Base-by-base conservation (phyloP, 2,113 vertebrate species). In the Thomomys bottae region DNA sequence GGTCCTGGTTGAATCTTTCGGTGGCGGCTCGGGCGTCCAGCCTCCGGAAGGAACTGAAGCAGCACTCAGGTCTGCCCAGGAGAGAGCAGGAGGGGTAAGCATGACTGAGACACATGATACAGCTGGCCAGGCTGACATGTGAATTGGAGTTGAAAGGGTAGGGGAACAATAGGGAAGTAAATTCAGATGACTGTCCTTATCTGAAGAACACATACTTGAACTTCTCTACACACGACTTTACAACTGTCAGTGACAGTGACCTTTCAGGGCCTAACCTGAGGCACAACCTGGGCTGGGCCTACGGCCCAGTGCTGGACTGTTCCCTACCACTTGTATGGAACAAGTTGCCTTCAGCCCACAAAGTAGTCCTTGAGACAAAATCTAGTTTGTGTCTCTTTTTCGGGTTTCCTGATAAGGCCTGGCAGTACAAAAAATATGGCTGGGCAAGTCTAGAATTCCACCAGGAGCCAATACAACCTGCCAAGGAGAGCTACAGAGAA, bases 31-130 rank as follows among this genome's bases (percentile, higher is more conserved):
- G 99, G 87, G 99, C 99, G 32, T 99, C 99, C 96, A 99, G 97
- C 34, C 99, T 98, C 96, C 99, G 98, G 96, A 99, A 99, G 80
- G 99, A 99, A 90, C 99, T 99, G 61, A 99, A 99, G 95, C 99
- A 99, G 95, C 99, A 99, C 83, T 99, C 99, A 0, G 99, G 99
- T 92, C 99, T 99, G 97, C 11, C 3, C 64, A 80, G 93, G 66
- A 95, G 6, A 97, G 92, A 92, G 64, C 70, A 18, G 0, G 21
- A 38, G 6, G n/a, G 4, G 8, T 83, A 73, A 75, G 77, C 0
- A 2, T 23, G 45, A n/a, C 75, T 10, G 21, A 0, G 24, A 38
- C 45, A 28, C 0, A 6, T 0, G 38, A 36, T n/a, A 3, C 7
- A 0, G 30, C 18, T 17, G 66, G n/a, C 67, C 2, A 5, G n/a